Evolutionary conservation across 1,140 invertebrate species (phyloP).

Genomic region (Gonioctena quinquepunctata): DNA sequence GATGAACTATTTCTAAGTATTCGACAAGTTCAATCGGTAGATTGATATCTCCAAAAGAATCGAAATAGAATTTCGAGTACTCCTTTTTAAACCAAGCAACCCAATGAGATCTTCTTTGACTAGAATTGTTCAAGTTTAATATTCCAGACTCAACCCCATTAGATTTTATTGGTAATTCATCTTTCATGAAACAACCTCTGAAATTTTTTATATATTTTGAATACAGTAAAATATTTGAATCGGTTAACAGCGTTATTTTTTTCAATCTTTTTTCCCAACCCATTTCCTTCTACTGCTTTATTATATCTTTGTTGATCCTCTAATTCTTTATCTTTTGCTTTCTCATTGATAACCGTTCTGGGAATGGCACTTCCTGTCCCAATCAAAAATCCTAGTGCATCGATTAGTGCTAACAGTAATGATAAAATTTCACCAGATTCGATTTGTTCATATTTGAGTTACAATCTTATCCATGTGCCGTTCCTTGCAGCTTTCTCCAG

Average conservation of each 20-base stretch:
- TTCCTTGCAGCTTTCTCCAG: background rate
- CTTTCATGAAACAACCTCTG: slow-evolving; percentile 13
- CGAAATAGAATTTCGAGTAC: too few species aligned
- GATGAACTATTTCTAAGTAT: slow-evolving; percentile 3
- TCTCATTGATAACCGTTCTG: slow-evolving; percentile 6
- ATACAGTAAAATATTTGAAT: slow-evolving; percentile 10
- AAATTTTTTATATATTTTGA: slow-evolving; percentile 18
- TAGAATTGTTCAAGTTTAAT: slow-evolving; percentile 15
- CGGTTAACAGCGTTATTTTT: slow-evolving; percentile 2
- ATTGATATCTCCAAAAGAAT: too few species aligned
- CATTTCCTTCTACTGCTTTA: background rate
- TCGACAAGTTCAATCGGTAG: too few species aligned
- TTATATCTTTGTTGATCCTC: slow-evolving; percentile 17
- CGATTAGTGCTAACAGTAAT: slow-evolving; percentile 16
- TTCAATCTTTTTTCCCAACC: slow-evolving; percentile 5
- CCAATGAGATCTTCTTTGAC: slow-evolving; percentile 13
- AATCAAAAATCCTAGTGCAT: slow-evolving; percentile 1
- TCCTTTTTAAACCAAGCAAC: too few species aligned
- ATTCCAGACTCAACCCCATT: slow-evolving; percentile 14
- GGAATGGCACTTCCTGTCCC: slow-evolving; percentile 8
- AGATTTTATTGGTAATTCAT: slow-evolving; percentile 9
- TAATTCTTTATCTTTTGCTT: too few species aligned
- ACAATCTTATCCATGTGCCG: slow-evolving; percentile 9
- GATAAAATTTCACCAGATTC: slow-evolving; percentile 12
- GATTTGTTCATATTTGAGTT: slow-evolving; percentile 22